These are phyloP conservation scores for Apostichopus parvimensis DNA, from an alignment of 35 echinoderm and acorn worm species.

Conservation along the genomic window DNA sequence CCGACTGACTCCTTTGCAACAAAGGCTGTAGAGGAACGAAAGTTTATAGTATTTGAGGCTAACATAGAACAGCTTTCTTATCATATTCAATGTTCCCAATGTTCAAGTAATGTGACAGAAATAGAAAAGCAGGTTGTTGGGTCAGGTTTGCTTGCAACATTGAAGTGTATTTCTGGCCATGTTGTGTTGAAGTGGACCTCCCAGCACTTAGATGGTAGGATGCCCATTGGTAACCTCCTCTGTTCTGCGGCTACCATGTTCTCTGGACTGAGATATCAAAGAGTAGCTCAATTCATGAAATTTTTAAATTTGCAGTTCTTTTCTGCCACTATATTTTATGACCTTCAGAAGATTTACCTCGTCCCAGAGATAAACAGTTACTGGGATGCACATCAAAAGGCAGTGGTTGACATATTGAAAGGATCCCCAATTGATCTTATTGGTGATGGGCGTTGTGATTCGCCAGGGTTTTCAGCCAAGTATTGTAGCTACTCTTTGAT, in stretches of 20 bases:
- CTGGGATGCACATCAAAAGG: background rate
- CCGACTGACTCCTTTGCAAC: no score
- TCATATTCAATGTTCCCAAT: no score
- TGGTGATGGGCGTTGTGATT: conserved; percentile 52
- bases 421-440: background rate
- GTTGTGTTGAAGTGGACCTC: conserved; percentile 4
- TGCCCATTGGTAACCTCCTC: background rate
- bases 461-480: conserved; percentile 51
- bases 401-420: background rate
- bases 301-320: background rate
- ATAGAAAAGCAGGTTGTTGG: background rate
- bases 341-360: conserved; percentile 26
- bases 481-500: conserved; percentile 54
- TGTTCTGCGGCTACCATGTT: background rate
- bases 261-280: conserved; percentile 1
- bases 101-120: no score
- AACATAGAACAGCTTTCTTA: no score
- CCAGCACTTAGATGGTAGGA: background rate
- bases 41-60: no score
- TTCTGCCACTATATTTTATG: conserved; percentile 23
- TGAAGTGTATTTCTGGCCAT: conserved; percentile 1
- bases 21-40: no score
- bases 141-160: conserved; percentile 13
- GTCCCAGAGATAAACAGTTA: conserved; percentile 25
- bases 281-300: background rate